phyloP scores from a whole-genome alignment of 2,113 vertebrate genomes.

The Dryoscopus gambensis region DNA sequence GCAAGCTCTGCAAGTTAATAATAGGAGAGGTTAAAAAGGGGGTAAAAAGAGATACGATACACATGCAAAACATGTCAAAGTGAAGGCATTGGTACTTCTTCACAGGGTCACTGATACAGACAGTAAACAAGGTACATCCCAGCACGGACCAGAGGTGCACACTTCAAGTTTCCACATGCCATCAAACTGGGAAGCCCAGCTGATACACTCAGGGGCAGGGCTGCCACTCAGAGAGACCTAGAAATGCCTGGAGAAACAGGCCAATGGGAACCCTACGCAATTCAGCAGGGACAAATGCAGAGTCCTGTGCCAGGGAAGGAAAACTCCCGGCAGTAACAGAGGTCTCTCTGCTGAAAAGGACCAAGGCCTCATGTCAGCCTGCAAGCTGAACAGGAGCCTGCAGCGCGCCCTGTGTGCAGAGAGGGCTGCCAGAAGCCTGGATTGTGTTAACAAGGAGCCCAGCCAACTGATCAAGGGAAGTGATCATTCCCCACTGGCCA shows the following conservation, averaged over 20 bases:
- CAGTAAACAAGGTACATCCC: not conserved
- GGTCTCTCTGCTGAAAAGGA: not conserved
- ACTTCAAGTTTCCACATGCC: not conserved
- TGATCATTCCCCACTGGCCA: not conserved
- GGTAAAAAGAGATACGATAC: accelerated
- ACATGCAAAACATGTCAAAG: not conserved
- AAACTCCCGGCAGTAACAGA: not conserved
- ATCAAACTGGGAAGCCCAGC: not conserved
- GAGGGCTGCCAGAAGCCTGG: not conserved
- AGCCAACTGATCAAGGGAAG: not conserved
- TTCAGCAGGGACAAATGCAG: not conserved
- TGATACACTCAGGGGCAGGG: not conserved
- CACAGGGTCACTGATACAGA: not conserved
- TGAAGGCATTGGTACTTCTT: not conserved
- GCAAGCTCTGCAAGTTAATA: not conserved
- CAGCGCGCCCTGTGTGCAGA: not conserved
- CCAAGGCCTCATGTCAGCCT: accelerated
- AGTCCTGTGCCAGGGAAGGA: not conserved
- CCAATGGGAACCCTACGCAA: not conserved
- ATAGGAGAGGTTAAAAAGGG: not conserved
- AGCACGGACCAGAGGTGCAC: not conserved
- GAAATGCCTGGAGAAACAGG: not conserved
- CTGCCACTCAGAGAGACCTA: not conserved
- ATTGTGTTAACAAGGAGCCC: not conserved
- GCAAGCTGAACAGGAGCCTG: accelerated